phyloP scores from a whole-genome alignment of 2,113 vertebrate genomes.

The Gallinago jamesoni region DNA sequence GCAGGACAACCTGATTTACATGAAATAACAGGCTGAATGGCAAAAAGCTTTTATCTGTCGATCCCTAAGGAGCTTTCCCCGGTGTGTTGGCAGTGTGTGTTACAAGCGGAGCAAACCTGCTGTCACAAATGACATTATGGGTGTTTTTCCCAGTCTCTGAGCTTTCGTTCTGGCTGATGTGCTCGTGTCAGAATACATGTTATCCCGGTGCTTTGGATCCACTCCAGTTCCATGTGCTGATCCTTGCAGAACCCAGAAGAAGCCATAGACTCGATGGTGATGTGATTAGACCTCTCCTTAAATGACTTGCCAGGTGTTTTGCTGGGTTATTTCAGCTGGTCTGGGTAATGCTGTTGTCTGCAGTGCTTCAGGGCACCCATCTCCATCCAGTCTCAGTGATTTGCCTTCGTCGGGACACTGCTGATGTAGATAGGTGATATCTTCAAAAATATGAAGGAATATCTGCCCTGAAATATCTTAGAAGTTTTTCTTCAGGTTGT shows the following conservation, averaged over 20 bases:
- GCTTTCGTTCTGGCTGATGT: background rate
- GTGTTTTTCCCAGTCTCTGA: background rate
- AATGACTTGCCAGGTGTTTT: background rate
- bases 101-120: conserved; percentile 23
- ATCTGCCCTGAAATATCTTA: background rate
- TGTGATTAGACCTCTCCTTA: background rate
- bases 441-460: background rate
- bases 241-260: background rate
- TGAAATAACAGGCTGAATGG: background rate
- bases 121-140: background rate
- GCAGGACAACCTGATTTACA: conserved; percentile 13
- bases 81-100: background rate
- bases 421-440: background rate
- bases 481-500: background rate
- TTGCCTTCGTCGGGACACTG: background rate
- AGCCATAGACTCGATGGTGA: background rate
- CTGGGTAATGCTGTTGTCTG: background rate
- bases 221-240: background rate
- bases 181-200: background rate
- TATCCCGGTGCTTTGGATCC: background rate
- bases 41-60: conserved; percentile 19
- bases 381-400: background rate
- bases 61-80: conserved; percentile 7
- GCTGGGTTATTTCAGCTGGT: background rate
- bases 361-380: background rate